These are phyloP conservation scores for Urocitellus parryii DNA, from an alignment of 2,113 vertebrate species.

Conservation along the genomic window DNA sequence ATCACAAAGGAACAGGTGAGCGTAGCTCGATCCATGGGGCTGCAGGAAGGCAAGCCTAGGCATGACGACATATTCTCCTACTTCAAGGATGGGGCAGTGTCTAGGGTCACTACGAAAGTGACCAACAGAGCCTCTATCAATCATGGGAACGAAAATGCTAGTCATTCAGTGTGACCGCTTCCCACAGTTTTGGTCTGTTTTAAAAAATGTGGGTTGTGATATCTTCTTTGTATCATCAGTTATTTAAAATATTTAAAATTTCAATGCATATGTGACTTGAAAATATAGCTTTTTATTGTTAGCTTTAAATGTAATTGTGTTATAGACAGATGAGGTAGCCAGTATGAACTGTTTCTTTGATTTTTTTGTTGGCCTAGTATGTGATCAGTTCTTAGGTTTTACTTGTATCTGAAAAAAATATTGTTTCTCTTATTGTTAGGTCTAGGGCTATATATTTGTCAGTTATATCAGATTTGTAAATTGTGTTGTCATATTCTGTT, in stretches of 20 bases:
- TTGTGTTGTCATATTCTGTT: neutral
- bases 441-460: neutral
- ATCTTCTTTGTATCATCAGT: neutral
- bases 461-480: neutral
- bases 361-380: neutral
- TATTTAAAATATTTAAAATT: neutral
- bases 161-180: too few relatives aligned
- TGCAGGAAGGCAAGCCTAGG: too few relatives aligned
- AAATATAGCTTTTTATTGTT: constrained; percentile 14
- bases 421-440: neutral
- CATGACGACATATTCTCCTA: too few relatives aligned
- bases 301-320: constrained; percentile 38
- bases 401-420: neutral
- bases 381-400: constrained; percentile 2
- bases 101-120: too few relatives aligned
- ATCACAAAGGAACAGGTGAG: too few relatives aligned
- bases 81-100: too few relatives aligned
- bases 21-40: too few relatives aligned
- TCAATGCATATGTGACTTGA: neutral
- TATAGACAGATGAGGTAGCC: neutral
- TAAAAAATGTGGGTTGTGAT: neutral
- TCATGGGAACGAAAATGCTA: too few relatives aligned
- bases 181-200: neutral
- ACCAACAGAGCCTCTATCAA: too few relatives aligned
- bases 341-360: neutral